A percentile compares a stretch with the other conserved stretches of the same genome.
Evolutionary conservation across 2,797 vertebrate species (phyloP).

Genomic region (Leucoraja ocellata): DNA sequence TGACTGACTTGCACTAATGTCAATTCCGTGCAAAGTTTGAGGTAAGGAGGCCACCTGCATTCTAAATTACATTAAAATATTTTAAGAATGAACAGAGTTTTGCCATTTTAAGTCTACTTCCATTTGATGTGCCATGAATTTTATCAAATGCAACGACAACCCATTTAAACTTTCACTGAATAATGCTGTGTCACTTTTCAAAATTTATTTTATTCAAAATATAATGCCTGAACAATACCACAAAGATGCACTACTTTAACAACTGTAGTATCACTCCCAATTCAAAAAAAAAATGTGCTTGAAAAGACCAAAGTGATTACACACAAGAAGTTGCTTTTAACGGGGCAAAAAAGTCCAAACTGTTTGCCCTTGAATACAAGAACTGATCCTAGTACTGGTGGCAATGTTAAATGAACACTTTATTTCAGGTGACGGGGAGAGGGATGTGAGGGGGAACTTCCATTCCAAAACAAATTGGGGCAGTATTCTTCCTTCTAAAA

Average conservation of each 20-base stretch:
- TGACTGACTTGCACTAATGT: neutral
- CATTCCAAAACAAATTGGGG: slow-evolving; percentile 14
- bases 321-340: neutral
- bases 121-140: slow-evolving; percentile 1
- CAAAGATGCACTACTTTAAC: slow-evolving; percentile 27
- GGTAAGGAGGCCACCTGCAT: neutral
- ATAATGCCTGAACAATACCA: slow-evolving; percentile 13
- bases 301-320: slow-evolving; percentile 31
- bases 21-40: neutral
- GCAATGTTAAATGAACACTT: slow-evolving; percentile 9
- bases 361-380: slow-evolving; percentile 27
- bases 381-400: slow-evolving; percentile 23
- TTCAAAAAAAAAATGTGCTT: slow-evolving; percentile 4
- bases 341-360: slow-evolving; percentile 22
- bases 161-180: slow-evolving; percentile 4
- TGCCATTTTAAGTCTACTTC: slow-evolving; percentile 28
- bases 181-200: neutral
- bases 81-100: slow-evolving; percentile 31
- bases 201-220: slow-evolving; percentile 17
- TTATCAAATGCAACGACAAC: neutral
- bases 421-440: neutral
- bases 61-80: neutral
- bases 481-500: slow-evolving; percentile 28
- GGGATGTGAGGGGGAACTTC: neutral
- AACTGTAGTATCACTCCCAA: slow-evolving; percentile 25